A percentile compares a stretch with the other conserved stretches of the same genome.
These are phyloP conservation scores for Caenorhabditis auriculariae DNA, from an alignment of 2,888 invertebrate genomes.

Conservation along the genomic window DNA sequence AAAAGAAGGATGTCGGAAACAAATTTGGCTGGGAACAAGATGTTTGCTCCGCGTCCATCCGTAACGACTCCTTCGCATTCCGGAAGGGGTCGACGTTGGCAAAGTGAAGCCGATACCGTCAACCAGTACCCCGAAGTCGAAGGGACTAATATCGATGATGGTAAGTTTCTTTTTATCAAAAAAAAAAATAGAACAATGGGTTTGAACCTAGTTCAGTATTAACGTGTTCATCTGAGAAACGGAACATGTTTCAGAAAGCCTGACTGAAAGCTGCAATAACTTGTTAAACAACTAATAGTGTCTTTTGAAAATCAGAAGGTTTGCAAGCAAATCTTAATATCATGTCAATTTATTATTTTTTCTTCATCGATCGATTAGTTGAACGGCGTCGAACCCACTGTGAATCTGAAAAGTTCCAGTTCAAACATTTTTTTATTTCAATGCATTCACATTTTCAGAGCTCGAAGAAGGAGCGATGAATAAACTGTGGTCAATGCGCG, in stretches of 20 bases:
- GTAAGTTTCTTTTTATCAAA: slow-evolving; percentile 21
- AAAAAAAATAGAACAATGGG: no score
- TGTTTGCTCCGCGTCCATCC: slow-evolving; percentile 24
- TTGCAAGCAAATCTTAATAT: no score
- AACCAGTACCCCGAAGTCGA: slow-evolving; percentile 64
- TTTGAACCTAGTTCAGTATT: no score
- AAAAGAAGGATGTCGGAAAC: slow-evolving; percentile 61
- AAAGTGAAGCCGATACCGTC: slow-evolving; percentile 61
- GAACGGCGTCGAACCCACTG: no score
- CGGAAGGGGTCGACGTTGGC: slow-evolving; percentile 48
- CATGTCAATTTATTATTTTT: no score
- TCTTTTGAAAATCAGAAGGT: no score
- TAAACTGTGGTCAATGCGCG: slow-evolving; percentile 89
- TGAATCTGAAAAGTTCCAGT: background rate
- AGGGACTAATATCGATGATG: slow-evolving; percentile 54
- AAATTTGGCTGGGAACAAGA: slow-evolving; percentile 49
- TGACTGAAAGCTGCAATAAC: no score
- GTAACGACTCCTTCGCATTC: slow-evolving; percentile 31
- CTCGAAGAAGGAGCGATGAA: slow-evolving; percentile 90
- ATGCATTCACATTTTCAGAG: slow-evolving; percentile 71
- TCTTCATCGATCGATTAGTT: no score
- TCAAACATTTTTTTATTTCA: background rate
- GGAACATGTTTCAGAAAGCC: no score
- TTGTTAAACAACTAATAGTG: no score
- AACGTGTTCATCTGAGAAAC: no score